Evolutionary conservation across 2,797 vertebrate species (phyloP).

Genomic region (Acanthurus tractus): DNA sequence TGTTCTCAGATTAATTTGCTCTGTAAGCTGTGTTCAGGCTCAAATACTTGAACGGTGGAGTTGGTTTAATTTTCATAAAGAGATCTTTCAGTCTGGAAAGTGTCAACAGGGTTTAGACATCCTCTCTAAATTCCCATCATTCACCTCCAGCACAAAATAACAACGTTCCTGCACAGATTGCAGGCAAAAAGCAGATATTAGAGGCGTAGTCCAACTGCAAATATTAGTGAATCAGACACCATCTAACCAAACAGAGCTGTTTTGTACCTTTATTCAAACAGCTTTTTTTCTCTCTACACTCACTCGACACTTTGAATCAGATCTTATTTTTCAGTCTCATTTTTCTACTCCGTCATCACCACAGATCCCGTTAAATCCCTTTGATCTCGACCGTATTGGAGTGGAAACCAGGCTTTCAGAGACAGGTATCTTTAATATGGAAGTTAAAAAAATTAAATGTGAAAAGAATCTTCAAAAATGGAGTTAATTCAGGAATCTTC

Average conservation of each 20-base stretch:
- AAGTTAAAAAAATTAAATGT: background rate
- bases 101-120: background rate
- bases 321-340: no score
- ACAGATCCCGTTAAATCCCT: no score
- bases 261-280: background rate
- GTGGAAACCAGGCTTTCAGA: background rate
- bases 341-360: no score
- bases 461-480: background rate
- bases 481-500: background rate
- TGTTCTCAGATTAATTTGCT: background rate
- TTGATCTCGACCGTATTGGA: background rate
- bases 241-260: background rate
- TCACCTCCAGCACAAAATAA: background rate
- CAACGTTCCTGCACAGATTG: constrained; percentile 9
- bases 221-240: background rate
- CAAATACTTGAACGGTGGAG: no score
- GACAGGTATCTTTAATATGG: background rate
- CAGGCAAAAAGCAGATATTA: background rate
- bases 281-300: background rate
- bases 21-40: background rate
- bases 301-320: background rate
- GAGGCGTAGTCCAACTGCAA: background rate
- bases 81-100: no score
- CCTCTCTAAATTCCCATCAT: background rate
- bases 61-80: no score